phyloP scores from a whole-genome alignment of 2,113 vertebrate genomes.

The Cephalopterus ornatus region DNA sequence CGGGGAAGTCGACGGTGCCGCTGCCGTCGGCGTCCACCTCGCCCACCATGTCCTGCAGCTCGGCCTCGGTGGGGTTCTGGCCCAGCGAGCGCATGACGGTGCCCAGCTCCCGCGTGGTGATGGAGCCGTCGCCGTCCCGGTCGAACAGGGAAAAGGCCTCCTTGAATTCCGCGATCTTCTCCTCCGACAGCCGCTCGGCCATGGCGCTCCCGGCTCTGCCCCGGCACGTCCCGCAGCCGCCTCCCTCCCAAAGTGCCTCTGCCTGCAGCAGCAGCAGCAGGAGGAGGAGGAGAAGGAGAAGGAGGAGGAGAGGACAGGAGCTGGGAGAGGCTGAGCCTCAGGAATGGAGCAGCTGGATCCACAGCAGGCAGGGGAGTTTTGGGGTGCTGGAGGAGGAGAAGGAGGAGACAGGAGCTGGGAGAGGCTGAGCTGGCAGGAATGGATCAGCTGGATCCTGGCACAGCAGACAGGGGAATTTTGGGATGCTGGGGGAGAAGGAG shows the following conservation, averaged over 20 bases:
- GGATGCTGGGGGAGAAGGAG: no score
- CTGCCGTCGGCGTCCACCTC: slow-evolving; percentile 83
- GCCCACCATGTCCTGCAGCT: slow-evolving; percentile 84
- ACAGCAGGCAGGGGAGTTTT: accelerated
- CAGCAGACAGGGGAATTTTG: no score
- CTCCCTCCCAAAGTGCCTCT: background rate
- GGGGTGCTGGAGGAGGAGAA: background rate
- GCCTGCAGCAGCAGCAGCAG: no score
- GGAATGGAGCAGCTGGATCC: background rate
- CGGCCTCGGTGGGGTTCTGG: slow-evolving; percentile 85
- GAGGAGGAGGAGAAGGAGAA: background rate
- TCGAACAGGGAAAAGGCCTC: slow-evolving; percentile 89
- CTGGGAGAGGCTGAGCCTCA: background rate
- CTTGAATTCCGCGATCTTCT: slow-evolving; percentile 76
- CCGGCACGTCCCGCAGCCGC: background rate
- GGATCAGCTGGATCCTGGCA: no score
- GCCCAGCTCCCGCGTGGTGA: slow-evolving; percentile 84
- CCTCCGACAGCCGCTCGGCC: slow-evolving; percentile 47
- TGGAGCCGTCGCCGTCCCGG: slow-evolving; percentile 84
- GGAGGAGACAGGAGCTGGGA: no score
- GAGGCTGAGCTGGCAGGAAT: no score
- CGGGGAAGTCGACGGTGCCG: slow-evolving; percentile 64
- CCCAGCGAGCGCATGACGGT: slow-evolving; percentile 88
- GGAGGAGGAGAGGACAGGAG: background rate
- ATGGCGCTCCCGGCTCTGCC: background rate